Percentiles rank a stretch among this genome's conserved stretches.
Conservation (phyloP, 2,797 vertebrate genomes). For the Podarcis lilfordi region DNA sequence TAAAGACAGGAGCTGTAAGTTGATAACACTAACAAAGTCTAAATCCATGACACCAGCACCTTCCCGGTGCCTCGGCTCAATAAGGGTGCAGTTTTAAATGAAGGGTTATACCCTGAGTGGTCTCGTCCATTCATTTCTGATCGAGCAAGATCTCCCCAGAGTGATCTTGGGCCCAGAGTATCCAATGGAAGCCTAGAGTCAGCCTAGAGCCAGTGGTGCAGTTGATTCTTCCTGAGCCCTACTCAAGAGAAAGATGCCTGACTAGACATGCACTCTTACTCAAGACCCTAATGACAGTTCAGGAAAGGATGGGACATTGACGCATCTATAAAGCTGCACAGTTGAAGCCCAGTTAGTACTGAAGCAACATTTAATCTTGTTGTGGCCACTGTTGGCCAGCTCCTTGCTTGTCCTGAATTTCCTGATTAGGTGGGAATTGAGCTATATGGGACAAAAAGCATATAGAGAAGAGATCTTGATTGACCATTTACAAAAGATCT, state of each 20-base stretch:
- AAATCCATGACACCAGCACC: too few relatives aligned
- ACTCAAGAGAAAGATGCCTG: neutral
- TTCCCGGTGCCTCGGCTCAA: neutral
- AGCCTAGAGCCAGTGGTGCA: neutral
- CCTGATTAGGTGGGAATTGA: neutral
- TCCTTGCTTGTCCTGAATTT: neutral
- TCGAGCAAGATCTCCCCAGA: too few relatives aligned
- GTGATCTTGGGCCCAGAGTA: too few relatives aligned
- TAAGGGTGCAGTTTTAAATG: neutral
- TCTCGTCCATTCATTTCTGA: neutral
- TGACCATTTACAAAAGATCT: conserved; percentile 1
- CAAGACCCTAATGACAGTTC: neutral
- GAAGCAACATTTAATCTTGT: neutral
- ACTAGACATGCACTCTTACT: neutral
- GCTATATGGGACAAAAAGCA: neutral
- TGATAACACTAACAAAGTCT: too few relatives aligned
- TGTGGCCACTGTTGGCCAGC: neutral
- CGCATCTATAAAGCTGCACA: neutral
- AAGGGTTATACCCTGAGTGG: neutral
- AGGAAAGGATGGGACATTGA: neutral
- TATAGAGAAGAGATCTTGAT: neutral
- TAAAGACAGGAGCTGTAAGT: too few relatives aligned
- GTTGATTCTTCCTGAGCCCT: neutral
- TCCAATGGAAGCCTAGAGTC: neutral
- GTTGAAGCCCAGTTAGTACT: neutral